Conservation (phyloP, 2,797 vertebrate genomes). For the Carapus acus region DNA sequence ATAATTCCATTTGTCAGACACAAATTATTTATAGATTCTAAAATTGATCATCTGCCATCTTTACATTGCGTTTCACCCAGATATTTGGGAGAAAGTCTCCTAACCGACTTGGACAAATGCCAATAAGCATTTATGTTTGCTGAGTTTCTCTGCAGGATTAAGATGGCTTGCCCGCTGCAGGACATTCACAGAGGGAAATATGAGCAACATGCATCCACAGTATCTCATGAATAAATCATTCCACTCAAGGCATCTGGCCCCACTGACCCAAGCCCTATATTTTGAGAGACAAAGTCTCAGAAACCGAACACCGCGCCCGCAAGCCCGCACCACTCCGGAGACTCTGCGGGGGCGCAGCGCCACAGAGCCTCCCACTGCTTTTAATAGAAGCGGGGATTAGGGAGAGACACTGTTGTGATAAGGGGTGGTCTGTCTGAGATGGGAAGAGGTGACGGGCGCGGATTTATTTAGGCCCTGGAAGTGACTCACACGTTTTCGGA, state of each 20-base stretch:
- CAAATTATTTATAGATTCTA: no score
- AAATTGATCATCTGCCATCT: no score
- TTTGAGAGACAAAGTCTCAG: constrained; percentile 5
- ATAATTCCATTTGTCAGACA: no score
- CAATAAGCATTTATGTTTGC: no score
- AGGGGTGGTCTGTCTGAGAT: constrained; percentile 18
- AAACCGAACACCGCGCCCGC: constrained; percentile 16
- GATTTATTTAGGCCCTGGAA: neutral
- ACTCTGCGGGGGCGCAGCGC: constrained; percentile 20
- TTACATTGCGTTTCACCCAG: no score
- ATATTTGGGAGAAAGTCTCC: no score
- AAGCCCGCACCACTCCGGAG: constrained; percentile 7
- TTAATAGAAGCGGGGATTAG: constrained; percentile 45
- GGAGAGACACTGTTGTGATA: constrained; percentile 28
- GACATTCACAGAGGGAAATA: neutral
- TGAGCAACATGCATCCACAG: neutral
- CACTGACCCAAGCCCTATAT: constrained; percentile 1
- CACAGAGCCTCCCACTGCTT: constrained; percentile 40
- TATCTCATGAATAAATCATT: neutral
- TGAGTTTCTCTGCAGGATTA: no score
- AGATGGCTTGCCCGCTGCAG: neutral
- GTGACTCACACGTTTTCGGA: constrained; percentile 14
- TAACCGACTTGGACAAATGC: no score
- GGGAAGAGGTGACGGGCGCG: neutral
- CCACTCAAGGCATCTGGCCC: neutral